These are phyloP conservation scores for Leucophora obtusa DNA, from an alignment of 2,888 invertebrate species.

Conservation along the genomic window DNA sequence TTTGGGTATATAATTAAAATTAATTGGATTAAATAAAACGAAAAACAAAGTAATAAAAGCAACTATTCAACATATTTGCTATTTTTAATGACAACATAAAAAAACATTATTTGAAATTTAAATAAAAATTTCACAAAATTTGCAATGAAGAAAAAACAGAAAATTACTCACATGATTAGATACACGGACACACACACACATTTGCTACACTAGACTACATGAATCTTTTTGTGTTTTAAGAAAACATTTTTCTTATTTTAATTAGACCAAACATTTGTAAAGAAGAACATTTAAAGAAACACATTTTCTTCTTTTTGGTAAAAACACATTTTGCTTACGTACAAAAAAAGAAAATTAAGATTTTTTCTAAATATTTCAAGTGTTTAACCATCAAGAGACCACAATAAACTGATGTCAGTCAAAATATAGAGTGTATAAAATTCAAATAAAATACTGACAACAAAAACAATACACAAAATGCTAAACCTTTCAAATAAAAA, in stretches of 20 bases:
- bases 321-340: slow-evolving; percentile 23
- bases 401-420: slow-evolving; percentile 50
- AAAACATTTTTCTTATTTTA: not conserved
- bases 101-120: not conserved
- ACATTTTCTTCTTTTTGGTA: slow-evolving; percentile 5
- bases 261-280: not conserved
- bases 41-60: not conserved
- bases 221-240: not conserved
- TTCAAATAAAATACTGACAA: not conserved
- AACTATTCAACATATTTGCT: not conserved
- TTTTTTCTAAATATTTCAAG: slow-evolving; percentile 31
- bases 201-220: not conserved
- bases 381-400: slow-evolving; percentile 45
- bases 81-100: not conserved
- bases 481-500: not conserved
- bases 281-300: slow-evolving; percentile 18
- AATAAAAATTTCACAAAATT: not conserved
- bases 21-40: slow-evolving; percentile 22
- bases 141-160: not conserved
- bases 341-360: slow-evolving; percentile 2
- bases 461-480: not conserved
- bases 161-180: slow-evolving; percentile 7
- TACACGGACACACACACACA: not conserved
- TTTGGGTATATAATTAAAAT: slow-evolving; percentile 7
- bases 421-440: slow-evolving; percentile 10